These are phyloP conservation scores for Odontomachus brunneus DNA, from an alignment of 1,140 invertebrate genomes.

Conservation along the genomic window DNA sequence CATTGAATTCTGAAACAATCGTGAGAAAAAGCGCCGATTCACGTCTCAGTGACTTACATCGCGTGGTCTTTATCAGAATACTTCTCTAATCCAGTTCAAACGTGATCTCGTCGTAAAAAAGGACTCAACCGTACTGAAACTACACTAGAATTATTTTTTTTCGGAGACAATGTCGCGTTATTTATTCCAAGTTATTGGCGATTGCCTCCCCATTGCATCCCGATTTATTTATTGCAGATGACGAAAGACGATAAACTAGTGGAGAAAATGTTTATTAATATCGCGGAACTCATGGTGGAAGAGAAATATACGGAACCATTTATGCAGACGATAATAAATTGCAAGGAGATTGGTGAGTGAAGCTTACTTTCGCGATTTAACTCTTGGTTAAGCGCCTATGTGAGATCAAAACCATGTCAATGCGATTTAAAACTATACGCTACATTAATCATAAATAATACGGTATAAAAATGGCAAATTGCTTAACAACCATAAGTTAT, in stretches of 20 bases:
- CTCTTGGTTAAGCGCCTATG: neutral
- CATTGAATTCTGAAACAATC: too few species aligned
- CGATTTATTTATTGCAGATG: slow-evolving; percentile 40
- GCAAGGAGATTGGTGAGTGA: neutral
- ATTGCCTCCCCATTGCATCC: too few species aligned
- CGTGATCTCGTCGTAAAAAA: too few species aligned
- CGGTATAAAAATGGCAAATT: too few species aligned
- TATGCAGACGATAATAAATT: neutral
- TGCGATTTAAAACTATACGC: neutral
- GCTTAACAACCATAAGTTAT: too few species aligned
- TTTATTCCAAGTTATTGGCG: neutral
- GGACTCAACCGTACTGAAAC: too few species aligned
- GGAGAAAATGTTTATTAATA: slow-evolving; percentile 7
- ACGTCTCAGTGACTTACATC: too few species aligned
- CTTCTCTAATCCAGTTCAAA: too few species aligned
- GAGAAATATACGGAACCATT: neutral
- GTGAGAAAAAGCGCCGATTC: too few species aligned
- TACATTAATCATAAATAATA: neutral
- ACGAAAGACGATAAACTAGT: slow-evolving; percentile 42
- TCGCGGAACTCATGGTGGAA: neutral
- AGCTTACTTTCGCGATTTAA: neutral
- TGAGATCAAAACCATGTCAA: neutral
- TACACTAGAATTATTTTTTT: too few species aligned
- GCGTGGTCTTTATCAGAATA: too few species aligned
- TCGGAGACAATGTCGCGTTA: neutral